Conservation (phyloP, 2,113 vertebrate genomes). For the Syngnathus floridae region DNA sequence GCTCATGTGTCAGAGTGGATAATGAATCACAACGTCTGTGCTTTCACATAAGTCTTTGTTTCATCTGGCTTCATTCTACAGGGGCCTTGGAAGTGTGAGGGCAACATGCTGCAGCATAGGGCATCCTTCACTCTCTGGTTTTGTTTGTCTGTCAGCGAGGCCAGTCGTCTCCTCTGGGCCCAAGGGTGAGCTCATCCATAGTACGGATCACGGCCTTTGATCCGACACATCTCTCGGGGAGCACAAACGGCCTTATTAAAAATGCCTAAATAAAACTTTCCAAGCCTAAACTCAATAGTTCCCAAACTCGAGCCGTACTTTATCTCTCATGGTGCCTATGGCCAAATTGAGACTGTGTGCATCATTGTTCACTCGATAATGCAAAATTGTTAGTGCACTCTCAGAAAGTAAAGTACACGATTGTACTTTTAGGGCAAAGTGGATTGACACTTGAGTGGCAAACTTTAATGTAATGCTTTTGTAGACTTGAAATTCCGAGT, state of each 20-base stretch:
- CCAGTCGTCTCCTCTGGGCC: constrained; percentile 50
- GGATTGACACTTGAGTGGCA: neutral
- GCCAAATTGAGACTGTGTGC: constrained; percentile 61
- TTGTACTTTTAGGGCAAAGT: neutral
- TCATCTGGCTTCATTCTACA: constrained; percentile 66
- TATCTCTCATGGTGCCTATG: constrained; percentile 51
- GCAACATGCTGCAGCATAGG: constrained; percentile 58
- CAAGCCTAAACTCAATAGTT: constrained; percentile 54
- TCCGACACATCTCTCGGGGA: constrained; percentile 56
- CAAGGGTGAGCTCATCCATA: constrained; percentile 56
- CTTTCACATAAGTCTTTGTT: constrained; percentile 54
- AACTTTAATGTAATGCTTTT: neutral
- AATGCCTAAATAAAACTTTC: constrained; percentile 65
- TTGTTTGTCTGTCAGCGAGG: constrained; percentile 59
- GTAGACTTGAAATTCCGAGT: neutral
- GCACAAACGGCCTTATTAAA: constrained; percentile 65
- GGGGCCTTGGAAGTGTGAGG: constrained; percentile 55
- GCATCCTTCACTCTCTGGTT: constrained; percentile 57
- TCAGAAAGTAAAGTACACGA: neutral
- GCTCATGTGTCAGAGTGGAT: constrained; percentile 42
- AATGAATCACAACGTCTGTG: constrained; percentile 59
- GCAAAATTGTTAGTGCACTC: constrained; percentile 20
- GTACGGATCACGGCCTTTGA: constrained; percentile 67
- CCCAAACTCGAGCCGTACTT: constrained; percentile 51
- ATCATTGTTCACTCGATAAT: constrained; percentile 35